These are phyloP conservation scores for Bufo bufo DNA, from an alignment of 2,113 vertebrate genomes.

Conservation along the genomic window DNA sequence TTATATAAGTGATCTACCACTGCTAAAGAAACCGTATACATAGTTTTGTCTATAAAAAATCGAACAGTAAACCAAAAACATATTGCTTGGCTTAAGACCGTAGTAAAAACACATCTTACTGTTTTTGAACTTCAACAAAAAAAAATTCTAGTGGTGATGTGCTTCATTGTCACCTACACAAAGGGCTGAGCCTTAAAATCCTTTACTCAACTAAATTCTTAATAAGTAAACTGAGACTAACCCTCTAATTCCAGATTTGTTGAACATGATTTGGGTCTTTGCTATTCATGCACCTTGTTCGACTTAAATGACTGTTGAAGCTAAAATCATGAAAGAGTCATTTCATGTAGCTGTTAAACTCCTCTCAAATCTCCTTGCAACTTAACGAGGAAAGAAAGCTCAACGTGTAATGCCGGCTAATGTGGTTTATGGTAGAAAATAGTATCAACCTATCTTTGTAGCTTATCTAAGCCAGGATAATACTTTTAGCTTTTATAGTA, in stretches of 20 bases:
- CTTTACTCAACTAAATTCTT: constrained; percentile 94
- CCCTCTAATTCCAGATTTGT: constrained; percentile 96
- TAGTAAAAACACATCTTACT: constrained; percentile 61
- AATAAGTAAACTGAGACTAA: constrained; percentile 96
- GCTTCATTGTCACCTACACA: constrained; percentile 81
- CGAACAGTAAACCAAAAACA: not conserved
- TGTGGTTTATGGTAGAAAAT: constrained; percentile 94
- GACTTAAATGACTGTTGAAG: constrained; percentile 96
- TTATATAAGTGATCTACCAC: not conserved
- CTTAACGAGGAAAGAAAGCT: constrained; percentile 90
- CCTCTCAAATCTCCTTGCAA: constrained; percentile 98
- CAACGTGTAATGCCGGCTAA: constrained; percentile 96
- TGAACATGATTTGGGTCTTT: constrained; percentile 92
- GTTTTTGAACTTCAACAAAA: constrained; percentile 68
- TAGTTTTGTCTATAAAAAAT: not conserved
- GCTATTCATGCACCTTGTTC: constrained; percentile 89
- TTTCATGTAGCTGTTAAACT: constrained; percentile 99
- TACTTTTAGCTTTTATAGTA: constrained; percentile 89
- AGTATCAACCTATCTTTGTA: constrained; percentile 89
- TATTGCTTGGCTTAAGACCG: not conserved
- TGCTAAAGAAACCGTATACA: not conserved
- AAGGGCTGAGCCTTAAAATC: constrained; percentile 88
- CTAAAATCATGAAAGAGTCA: constrained; percentile 98
- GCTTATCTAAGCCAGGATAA: constrained; percentile 90
- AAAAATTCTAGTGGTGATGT: constrained; percentile 79